Percentiles rank a stretch among this genome's conserved stretches.
These are phyloP conservation scores for Taphrorychus bicolor DNA, from an alignment of 2,888 invertebrate species.

Conservation along the genomic window DNA sequence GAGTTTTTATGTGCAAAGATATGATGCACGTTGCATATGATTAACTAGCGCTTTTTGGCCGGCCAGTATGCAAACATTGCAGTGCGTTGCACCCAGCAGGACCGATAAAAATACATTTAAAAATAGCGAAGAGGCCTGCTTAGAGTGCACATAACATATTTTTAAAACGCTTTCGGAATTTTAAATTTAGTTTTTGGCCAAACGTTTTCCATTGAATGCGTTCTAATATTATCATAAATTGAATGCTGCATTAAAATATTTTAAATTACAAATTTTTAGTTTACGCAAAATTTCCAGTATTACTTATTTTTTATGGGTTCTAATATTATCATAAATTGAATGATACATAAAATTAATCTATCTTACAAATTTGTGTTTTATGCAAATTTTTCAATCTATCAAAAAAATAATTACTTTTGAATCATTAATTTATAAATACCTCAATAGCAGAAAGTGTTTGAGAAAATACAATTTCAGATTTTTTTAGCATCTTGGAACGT, in stretches of 20 bases:
- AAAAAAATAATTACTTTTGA: background rate
- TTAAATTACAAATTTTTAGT: background rate
- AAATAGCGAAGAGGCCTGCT: conserved; percentile 50
- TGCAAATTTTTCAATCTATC: background rate
- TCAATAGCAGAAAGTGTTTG: background rate
- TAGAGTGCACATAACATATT: conserved; percentile 54
- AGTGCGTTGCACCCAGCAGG: conserved; percentile 49
- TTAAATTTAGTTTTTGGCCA: conserved; percentile 55
- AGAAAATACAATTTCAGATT: background rate
- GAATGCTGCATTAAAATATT: background rate
- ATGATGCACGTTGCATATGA: conserved; percentile 5
- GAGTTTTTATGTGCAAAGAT: background rate
- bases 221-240: conserved; percentile 9
- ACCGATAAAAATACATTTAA: conserved; percentile 52
- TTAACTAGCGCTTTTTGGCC: conserved; percentile 36
- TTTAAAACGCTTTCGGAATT: conserved; percentile 55
- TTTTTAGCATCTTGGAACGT: conserved; percentile 11
- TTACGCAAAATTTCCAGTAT: background rate
- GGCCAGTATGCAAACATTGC: conserved; percentile 44
- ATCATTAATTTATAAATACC: background rate
- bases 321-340: background rate
- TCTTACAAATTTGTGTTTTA: background rate
- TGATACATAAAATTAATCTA: background rate
- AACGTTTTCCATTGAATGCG: conserved; percentile 43
- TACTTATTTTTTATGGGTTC: conserved; percentile 22